Evolutionary conservation across 2,888 invertebrate genomes (phyloP), one percentile per base, ranked within the genome.

Genomic region (Caenorhabditis angaria): DNA sequence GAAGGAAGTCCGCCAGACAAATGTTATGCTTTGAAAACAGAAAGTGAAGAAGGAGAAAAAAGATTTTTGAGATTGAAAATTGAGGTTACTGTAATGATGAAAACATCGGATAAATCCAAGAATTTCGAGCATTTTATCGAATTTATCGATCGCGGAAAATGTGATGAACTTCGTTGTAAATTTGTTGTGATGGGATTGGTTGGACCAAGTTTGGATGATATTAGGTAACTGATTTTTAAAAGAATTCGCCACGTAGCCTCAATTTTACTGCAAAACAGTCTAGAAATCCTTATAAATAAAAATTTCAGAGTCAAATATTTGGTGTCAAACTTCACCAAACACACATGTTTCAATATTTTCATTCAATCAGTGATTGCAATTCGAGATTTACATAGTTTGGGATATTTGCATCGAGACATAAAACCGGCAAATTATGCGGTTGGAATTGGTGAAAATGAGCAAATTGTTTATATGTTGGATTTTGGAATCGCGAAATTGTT

Each of bases 171-270:
- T 29, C 67, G 69, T 57, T 77, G 70, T 63, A 77, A 77, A 73
- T 79, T 70, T 35, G 70, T 79, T 0, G 77, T 79, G 0, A 79
- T 79, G 79, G 73, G 77, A 3, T 62, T 79, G 20, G 73, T 79
- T 2, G 79, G 77, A 10, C 76, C 75, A 14, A 70, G 70, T 1
- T 53, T 79, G 18, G 77, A 79, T 27, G 79, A 79, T 58, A 70
- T 77, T 35, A 75, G 77, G 3, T 58, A 68, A 12, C n/a, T n/a
- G n/a, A n/a, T n/a, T n/a, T n/a, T n/a, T n/a, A n/a, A n/a, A n/a
- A n/a, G n/a, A n/a, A n/a, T n/a, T n/a, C n/a, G n/a, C n/a, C n/a
- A n/a, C n/a, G n/a, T n/a, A n/a, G n/a, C n/a, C n/a, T n/a, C n/a
- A n/a, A n/a, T n/a, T n/a, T n/a, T n/a, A n/a, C n/a, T n/a, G n/a